Evolutionary conservation across 37 sponge, comb jelly and placozoan species (phyloP).

Genomic region (Ephydatia muelleri): DNA sequence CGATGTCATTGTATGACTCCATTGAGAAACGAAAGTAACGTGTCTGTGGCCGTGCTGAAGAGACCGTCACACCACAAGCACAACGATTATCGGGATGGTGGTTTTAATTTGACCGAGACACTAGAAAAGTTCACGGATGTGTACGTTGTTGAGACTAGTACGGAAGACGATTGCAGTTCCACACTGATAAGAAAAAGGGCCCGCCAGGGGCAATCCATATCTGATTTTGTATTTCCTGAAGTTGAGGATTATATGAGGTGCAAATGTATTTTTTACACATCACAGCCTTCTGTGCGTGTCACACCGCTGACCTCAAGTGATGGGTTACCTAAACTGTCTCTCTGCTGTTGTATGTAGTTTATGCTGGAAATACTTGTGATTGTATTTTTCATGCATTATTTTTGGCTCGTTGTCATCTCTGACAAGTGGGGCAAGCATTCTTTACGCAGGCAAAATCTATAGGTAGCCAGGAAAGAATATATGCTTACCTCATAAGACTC

Average conservation of each 20-base stretch:
- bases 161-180: neutral
- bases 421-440: too few relatives aligned
- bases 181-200: neutral
- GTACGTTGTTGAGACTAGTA: neutral
- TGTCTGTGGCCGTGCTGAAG: neutral
- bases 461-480: too few relatives aligned
- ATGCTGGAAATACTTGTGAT: too few relatives aligned
- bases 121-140: neutral
- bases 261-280: neutral
- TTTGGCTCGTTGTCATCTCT: too few relatives aligned
- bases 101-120: neutral
- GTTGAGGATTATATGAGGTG: neutral
- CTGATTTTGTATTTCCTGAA: neutral
- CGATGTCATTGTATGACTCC: neutral
- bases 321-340: too few relatives aligned
- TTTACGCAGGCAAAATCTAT: too few relatives aligned
- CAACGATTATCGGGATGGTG: neutral
- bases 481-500: too few relatives aligned
- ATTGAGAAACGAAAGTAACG: neutral
- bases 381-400: too few relatives aligned
- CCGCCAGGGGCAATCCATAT: neutral
- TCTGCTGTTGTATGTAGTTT: too few relatives aligned
- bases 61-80: neutral
- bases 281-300: too few relatives aligned
- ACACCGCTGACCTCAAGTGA: too few relatives aligned